phyloP scores from a whole-genome alignment of 1,140 invertebrate species.

The Temnothorax longispinosus region DNA sequence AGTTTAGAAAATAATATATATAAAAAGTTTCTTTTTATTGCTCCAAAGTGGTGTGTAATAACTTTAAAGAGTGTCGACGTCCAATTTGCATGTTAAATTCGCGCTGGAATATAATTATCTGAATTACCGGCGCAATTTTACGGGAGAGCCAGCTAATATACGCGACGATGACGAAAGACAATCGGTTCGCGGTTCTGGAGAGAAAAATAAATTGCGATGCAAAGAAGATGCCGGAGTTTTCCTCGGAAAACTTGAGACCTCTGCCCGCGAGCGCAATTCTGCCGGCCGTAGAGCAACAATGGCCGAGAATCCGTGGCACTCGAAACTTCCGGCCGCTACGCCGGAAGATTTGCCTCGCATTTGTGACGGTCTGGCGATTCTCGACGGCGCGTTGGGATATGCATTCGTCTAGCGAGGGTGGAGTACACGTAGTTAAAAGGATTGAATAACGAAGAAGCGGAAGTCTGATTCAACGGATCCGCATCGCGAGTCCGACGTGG shows the following conservation, averaged over 20 bases:
- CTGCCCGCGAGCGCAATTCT: neutral
- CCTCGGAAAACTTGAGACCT: neutral
- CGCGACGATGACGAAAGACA: neutral
- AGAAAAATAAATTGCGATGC: neutral
- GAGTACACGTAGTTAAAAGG: conserved; percentile 28
- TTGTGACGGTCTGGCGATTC: conserved; percentile 43
- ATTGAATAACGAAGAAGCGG: conserved; percentile 15
- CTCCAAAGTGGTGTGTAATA: neutral
- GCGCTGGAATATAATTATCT: neutral
- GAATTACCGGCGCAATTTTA: neutral
- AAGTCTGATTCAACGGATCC: neutral
- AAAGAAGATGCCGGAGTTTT: neutral
- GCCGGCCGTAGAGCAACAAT: conserved; percentile 23
- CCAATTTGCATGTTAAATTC: conserved; percentile 1
- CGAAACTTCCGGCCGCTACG: conserved; percentile 40
- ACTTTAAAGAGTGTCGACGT: neutral
- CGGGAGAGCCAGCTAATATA: neutral
- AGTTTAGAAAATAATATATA: neutral
- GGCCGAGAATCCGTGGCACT: conserved; percentile 20
- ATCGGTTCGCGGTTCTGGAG: neutral
- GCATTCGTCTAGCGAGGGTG: neutral
- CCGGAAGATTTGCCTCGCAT: conserved; percentile 39
- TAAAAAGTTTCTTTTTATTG: neutral
- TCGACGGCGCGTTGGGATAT: conserved; percentile 14
- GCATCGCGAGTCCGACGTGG: neutral